phyloP scores from a whole-genome alignment of 2,113 vertebrate genomes.

The Pheucticus melanocephalus region DNA sequence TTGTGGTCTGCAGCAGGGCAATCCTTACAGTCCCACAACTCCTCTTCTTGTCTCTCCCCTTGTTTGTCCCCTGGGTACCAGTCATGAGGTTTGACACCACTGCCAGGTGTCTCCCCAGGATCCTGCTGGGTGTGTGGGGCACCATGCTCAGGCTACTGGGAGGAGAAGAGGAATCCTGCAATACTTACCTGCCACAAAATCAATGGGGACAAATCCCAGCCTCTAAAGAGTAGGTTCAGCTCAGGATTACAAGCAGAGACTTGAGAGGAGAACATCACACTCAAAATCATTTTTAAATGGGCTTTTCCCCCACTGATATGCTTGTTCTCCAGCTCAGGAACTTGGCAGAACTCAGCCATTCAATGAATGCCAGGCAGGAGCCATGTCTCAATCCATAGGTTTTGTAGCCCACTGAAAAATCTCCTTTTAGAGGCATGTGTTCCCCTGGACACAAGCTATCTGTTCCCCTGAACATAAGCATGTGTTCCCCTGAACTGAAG shows the following conservation, averaged over 20 bases:
- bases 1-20: background rate
- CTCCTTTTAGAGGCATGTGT: background rate
- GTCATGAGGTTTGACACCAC: accelerated
- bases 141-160: background rate
- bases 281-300: background rate
- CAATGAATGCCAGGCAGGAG: background rate
- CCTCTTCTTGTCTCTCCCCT: background rate
- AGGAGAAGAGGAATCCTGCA: background rate
- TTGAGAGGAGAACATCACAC: background rate
- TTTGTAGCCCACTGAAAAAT: background rate
- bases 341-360: background rate
- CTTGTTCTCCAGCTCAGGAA: background rate
- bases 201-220: background rate
- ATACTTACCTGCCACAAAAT: background rate
- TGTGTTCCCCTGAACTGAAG: background rate
- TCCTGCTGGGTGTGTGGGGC: background rate
- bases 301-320: background rate
- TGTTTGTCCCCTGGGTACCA: background rate
- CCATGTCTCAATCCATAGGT: background rate
- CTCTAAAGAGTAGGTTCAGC: background rate
- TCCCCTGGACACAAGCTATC: background rate
- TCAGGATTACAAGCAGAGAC: background rate
- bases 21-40: background rate
- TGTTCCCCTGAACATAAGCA: background rate
- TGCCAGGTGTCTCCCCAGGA: background rate